Evolutionary conservation across 2,888 invertebrate species (phyloP).

Genomic region (Ariolimax columbianus): DNA sequence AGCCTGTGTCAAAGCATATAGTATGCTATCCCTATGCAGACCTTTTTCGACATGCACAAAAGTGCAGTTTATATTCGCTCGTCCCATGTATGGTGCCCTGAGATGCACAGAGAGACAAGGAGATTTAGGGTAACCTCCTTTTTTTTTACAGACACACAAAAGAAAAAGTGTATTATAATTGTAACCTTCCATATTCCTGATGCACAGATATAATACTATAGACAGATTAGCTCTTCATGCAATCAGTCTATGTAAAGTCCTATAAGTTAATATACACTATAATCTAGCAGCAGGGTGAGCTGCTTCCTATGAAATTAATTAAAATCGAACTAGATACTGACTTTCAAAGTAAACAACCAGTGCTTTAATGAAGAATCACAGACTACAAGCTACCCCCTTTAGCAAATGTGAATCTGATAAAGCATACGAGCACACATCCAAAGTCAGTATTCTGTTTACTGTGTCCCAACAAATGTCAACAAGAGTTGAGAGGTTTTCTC

Average conservation of each 20-base stretch:
- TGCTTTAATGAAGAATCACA: neutral
- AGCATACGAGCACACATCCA: neutral
- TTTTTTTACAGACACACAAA: no score
- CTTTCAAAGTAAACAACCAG: neutral
- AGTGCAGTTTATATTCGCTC: no score
- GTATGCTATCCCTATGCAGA: no score
- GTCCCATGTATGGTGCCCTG: no score
- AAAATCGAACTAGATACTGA: neutral
- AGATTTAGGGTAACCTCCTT: no score
- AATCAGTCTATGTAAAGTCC: neutral
- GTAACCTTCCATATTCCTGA: neutral
- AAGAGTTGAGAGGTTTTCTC: neutral
- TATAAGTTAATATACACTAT: neutral
- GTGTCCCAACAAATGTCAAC: neutral
- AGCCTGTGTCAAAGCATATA: no score
- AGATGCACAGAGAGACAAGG: no score
- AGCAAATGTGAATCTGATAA: neutral
- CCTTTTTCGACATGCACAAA: no score
- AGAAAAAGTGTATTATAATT: neutral
- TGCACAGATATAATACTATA: neutral
- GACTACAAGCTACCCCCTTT: neutral
- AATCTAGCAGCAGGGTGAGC: neutral
- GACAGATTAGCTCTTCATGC: neutral
- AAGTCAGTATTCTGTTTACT: slow-evolving; percentile 1
- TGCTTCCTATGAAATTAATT: neutral